Conservation (phyloP, 1,140 invertebrate genomes). For the Panagrolaimus sp. region DNA sequence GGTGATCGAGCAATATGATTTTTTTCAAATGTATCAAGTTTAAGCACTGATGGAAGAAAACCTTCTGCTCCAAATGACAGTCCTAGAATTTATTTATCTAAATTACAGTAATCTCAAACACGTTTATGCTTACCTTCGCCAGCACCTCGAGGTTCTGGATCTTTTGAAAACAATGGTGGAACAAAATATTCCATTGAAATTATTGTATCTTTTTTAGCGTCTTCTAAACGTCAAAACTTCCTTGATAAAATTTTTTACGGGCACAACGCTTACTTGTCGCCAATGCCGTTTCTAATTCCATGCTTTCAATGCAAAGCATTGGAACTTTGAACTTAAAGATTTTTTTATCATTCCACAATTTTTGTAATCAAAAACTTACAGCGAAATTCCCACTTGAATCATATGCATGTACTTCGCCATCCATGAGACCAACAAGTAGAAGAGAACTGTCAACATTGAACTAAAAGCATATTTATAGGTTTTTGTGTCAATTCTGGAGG, state of each 20-base stretch:
- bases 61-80: conserved; percentile 19
- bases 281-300: conserved; percentile 49
- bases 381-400: conserved; percentile 77
- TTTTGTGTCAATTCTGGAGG: neutral
- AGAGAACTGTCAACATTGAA: conserved; percentile 91
- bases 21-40: conserved; percentile 72
- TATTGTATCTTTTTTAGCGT: conserved; percentile 47
- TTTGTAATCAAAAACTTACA: conserved; percentile 8
- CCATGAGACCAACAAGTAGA: conserved; percentile 74
- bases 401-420: conserved; percentile 78
- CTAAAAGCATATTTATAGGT: conserved; percentile 59
- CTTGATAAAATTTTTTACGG: neutral
- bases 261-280: neutral
- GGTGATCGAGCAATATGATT: conserved; percentile 72
- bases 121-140: conserved; percentile 57
- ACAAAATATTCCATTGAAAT: conserved; percentile 49
- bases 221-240: conserved; percentile 31
- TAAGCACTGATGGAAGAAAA: conserved; percentile 64
- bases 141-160: neutral
- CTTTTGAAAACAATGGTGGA: conserved; percentile 18
- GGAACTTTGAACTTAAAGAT: conserved; percentile 57
- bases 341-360: neutral
- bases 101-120: too few species aligned
- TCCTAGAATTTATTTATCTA: neutral
- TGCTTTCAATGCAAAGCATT: conserved; percentile 44